Conservation (phyloP, 2,888 invertebrate genomes). For the Stenolophus ochropezus region DNA sequence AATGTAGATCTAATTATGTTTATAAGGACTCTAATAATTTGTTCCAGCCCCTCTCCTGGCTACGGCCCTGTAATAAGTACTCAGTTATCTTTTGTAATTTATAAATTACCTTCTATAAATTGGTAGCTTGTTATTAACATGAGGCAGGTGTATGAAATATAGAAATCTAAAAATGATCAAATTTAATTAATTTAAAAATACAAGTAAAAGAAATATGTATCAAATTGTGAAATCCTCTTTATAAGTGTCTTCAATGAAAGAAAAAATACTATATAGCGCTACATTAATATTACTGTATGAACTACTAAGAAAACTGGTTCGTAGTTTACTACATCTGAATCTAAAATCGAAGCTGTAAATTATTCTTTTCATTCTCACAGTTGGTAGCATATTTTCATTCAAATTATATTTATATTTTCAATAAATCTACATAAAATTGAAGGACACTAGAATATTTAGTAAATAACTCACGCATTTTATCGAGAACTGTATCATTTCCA, state of each 20-base stretch:
- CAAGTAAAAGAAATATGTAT: background rate
- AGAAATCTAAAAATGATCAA: background rate
- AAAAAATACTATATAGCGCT: background rate
- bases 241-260: background rate
- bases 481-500: slow-evolving; percentile 7
- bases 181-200: background rate
- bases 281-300: background rate
- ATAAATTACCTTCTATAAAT: too few species aligned
- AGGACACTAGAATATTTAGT: slow-evolving; percentile 33
- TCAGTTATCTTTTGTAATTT: too few species aligned
- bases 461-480: slow-evolving; percentile 27
- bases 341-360: slow-evolving; percentile 8
- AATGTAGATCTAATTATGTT: too few species aligned
- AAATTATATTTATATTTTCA: slow-evolving; percentile 32
- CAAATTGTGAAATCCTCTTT: background rate
- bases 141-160: background rate
- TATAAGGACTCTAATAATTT: too few species aligned
- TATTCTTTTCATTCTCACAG: slow-evolving; percentile 31
- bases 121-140: too few species aligned
- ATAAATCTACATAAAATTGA: slow-evolving; percentile 41
- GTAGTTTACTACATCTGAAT: background rate
- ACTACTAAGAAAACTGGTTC: slow-evolving; percentile 30
- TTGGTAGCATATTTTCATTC: slow-evolving; percentile 40
- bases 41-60: too few species aligned
- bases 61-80: too few species aligned